phyloP scores from a whole-genome alignment of 2,888 invertebrate genomes.

The Folsomia candida region DNA sequence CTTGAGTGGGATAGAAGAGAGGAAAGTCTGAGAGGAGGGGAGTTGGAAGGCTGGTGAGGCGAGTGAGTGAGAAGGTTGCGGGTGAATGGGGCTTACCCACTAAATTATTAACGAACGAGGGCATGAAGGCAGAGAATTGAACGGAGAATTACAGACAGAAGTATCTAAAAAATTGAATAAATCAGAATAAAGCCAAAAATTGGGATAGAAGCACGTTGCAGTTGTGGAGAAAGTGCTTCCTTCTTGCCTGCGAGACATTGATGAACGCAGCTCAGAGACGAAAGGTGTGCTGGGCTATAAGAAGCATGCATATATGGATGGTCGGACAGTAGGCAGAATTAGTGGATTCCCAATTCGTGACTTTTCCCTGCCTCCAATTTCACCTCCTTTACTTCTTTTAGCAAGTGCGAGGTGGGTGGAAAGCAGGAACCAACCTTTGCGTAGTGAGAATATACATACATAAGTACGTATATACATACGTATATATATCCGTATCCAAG shows the following conservation, averaged over 20 bases:
- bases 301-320: background rate
- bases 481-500: too few species aligned
- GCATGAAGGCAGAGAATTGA: slow-evolving; percentile 5
- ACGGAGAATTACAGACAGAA: slow-evolving; percentile 2
- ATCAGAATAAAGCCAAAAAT: slow-evolving; percentile 4
- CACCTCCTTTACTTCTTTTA: background rate
- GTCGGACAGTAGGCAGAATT: background rate
- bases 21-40: background rate
- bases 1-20: background rate
- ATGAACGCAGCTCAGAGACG: background rate
- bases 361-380: background rate
- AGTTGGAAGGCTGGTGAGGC: background rate
- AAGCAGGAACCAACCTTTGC: background rate
- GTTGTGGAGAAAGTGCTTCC: background rate
- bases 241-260: background rate
- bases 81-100: background rate
- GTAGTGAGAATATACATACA: too few species aligned
- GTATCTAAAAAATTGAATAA: slow-evolving; percentile 5
- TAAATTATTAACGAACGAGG: background rate
- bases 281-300: too few species aligned
- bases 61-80: background rate
- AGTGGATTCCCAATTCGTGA: background rate
- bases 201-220: background rate
- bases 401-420: background rate
- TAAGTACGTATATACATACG: too few species aligned